Percentiles rank a stretch among this genome's conserved stretches.
These are phyloP conservation scores for Pseudorasbora parva DNA, from an alignment of 2,113 vertebrate genomes.

Conservation along the genomic window DNA sequence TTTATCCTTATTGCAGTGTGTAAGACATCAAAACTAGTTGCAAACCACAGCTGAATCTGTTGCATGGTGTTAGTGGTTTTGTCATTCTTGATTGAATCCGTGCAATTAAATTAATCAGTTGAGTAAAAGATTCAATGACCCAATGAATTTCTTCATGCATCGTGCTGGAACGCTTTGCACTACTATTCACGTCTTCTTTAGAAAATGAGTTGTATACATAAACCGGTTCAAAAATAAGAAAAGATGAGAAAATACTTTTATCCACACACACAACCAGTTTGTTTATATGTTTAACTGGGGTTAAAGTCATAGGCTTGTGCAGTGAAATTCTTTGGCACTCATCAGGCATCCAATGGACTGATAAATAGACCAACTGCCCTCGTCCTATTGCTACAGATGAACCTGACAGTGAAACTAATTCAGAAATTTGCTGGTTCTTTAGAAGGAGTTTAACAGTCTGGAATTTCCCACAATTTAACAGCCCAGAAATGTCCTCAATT, in stretches of 20 bases:
- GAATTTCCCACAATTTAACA: no score
- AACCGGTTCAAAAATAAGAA: not conserved
- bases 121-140: not conserved
- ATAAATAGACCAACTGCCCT: conserved; percentile 51
- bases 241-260: not conserved
- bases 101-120: not conserved
- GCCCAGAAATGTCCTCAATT: not conserved
- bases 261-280: not conserved
- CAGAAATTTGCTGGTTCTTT: not conserved
- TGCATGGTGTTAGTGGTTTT: not conserved
- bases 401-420: conserved; percentile 50
- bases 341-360: conserved; percentile 23
- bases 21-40: not conserved
- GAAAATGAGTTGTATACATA: not conserved
- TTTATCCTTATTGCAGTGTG: no score
- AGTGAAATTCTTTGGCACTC: not conserved
- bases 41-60: not conserved
- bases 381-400: conserved; percentile 43
- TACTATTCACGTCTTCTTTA: not conserved
- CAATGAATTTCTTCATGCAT: not conserved
- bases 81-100: not conserved
- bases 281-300: not conserved
- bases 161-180: no score
- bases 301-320: not conserved
- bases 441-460: no score